Conservation (phyloP, 2,797 vertebrate species). For the Pogoniulus pusillus region DNA sequence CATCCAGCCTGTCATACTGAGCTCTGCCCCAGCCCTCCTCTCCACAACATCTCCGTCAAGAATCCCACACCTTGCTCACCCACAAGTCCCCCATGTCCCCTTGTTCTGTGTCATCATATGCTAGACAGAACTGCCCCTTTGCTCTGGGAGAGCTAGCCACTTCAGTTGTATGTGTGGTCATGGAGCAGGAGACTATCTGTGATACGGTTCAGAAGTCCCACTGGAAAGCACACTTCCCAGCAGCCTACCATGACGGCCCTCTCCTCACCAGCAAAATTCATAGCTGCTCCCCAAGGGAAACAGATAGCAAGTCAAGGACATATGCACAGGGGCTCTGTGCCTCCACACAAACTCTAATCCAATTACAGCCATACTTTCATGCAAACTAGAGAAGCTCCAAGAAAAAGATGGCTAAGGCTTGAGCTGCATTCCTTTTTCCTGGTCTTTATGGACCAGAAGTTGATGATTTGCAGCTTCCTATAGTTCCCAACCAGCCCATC, state of each 20-base stretch:
- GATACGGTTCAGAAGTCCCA: fast-evolving
- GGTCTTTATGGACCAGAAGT: not conserved
- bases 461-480: conserved; percentile 5
- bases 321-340: conserved; percentile 1
- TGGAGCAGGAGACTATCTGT: not conserved
- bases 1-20: not conserved
- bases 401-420: conserved; percentile 5
- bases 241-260: not conserved
- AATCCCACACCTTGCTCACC: not conserved
- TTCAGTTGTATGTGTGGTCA: fast-evolving
- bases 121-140: not conserved
- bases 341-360: conserved; percentile 44
- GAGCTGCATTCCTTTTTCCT: not conserved
- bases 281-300: not conserved
- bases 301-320: conserved; percentile 14
- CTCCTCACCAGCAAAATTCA: not conserved
- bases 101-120: not conserved
- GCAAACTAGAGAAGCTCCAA: conserved; percentile 22
- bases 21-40: not conserved
- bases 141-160: not conserved
- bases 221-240: not conserved
- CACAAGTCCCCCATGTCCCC: fast-evolving
- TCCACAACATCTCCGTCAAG: fast-evolving
- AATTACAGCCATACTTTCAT: conserved; percentile 37
- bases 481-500: not conserved